Percentiles rank a stretch among this genome's conserved stretches.
phyloP scores from a whole-genome alignment of 1,140 invertebrate species.

The Arctopsyche grandis region DNA sequence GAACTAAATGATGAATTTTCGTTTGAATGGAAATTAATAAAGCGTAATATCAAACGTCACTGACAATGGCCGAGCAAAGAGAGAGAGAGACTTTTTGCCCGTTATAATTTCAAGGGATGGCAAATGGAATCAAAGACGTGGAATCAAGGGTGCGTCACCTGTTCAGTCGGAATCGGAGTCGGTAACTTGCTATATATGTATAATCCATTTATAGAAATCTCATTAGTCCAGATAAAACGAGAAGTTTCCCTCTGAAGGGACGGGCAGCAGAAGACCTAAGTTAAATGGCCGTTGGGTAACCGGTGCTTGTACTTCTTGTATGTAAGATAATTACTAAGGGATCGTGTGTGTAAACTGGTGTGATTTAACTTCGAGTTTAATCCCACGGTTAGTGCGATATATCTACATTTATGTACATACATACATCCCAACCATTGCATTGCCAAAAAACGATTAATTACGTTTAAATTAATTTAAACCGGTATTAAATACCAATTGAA shows the following conservation, averaged over 20 bases:
- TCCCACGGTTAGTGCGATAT: too few relatives aligned
- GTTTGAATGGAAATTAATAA: not conserved
- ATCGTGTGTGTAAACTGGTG: not conserved
- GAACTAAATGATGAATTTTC: not conserved
- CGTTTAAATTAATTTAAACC: too few relatives aligned
- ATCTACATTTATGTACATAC: too few relatives aligned
- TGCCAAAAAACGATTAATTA: too few relatives aligned
- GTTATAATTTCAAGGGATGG: not conserved
- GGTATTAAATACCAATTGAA: too few relatives aligned
- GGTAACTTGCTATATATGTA: too few relatives aligned
- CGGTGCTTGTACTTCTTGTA: not conserved
- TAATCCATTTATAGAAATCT: slow-evolving; percentile 23
- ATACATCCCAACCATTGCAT: too few relatives aligned
- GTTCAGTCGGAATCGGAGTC: not conserved
- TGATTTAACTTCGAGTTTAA: not conserved
- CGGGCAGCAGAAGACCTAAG: not conserved
- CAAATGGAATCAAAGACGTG: not conserved
- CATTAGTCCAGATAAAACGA: slow-evolving; percentile 8
- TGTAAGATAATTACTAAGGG: slow-evolving; percentile 1
- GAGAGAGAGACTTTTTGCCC: too few relatives aligned
- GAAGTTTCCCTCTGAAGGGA: not conserved
- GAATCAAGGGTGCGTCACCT: not conserved
- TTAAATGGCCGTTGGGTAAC: not conserved
- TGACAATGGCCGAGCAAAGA: too few relatives aligned
- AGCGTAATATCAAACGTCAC: not conserved